phyloP scores from a whole-genome alignment of 2,888 invertebrate species.

The Cataglyphis cursor region DNA sequence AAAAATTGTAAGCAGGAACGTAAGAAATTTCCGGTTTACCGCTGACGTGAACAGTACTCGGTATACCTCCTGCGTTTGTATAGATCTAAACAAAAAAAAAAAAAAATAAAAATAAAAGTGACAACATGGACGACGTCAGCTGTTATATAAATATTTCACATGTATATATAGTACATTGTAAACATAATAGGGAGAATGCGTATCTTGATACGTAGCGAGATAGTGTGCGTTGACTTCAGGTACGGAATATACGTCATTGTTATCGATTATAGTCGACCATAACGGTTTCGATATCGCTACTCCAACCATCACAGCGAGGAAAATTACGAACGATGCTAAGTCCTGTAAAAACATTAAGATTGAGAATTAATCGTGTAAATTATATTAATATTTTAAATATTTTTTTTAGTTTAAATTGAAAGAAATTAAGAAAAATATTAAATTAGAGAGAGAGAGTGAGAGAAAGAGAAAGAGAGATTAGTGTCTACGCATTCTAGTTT shows the following conservation, averaged over 20 bases:
- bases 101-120: not conserved
- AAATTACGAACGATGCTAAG: conserved; percentile 32
- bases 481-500: not conserved
- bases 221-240: conserved; percentile 36
- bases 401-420: not conserved
- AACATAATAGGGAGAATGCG: conserved; percentile 66
- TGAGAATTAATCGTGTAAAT: not conserved
- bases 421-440: not conserved
- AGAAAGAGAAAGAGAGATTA: no score
- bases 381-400: not conserved
- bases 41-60: conserved; percentile 64
- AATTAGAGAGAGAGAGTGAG: not conserved
- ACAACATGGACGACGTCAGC: not conserved
- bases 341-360: conserved; percentile 40
- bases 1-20: conserved; percentile 73
- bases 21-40: conserved; percentile 66
- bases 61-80: conserved; percentile 50
- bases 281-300: conserved; percentile 61
- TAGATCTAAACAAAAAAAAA: conserved; percentile 52
- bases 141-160: not conserved
- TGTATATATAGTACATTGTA: conserved; percentile 64
- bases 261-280: conserved; percentile 44
- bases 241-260: conserved; percentile 53
- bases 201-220: conserved; percentile 54
- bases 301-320: conserved; percentile 50